phyloP scores from a whole-genome alignment of 1,140 invertebrate species.

The Plodia interpunctella region DNA sequence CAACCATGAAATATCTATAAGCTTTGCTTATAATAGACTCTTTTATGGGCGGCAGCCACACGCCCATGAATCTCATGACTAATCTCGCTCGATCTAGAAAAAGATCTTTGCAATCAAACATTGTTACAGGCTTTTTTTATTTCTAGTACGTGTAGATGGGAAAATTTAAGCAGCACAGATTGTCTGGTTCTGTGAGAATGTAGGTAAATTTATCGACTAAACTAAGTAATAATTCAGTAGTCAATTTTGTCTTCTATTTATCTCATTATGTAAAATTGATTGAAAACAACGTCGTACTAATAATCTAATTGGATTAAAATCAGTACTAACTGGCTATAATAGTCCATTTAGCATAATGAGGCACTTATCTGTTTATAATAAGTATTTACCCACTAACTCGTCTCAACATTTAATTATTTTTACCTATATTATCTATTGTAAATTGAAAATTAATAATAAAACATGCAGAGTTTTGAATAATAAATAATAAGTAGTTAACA shows the following conservation, averaged over 20 bases:
- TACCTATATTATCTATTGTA: no score
- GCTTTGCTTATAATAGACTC: conserved; percentile 32
- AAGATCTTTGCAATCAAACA: conserved; percentile 39
- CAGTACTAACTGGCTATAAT: background rate
- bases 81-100: conserved; percentile 58
- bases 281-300: background rate
- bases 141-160: background rate
- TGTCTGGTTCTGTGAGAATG: background rate
- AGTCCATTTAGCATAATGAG: background rate
- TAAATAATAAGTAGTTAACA: no score
- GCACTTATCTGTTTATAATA: no score
- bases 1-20: conserved; percentile 55
- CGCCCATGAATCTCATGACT: conserved; percentile 56
- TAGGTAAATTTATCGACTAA: background rate
- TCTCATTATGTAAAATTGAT: background rate
- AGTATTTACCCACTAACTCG: no score
- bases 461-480: no score
- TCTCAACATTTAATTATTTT: background rate
- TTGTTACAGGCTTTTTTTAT: background rate
- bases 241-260: background rate
- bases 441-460: no score
- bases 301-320: background rate
- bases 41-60: conserved; percentile 48
- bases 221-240: background rate
- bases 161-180: background rate